phyloP scores from a whole-genome alignment of 2,797 vertebrate species.

The Prunella strophiata region DNA sequence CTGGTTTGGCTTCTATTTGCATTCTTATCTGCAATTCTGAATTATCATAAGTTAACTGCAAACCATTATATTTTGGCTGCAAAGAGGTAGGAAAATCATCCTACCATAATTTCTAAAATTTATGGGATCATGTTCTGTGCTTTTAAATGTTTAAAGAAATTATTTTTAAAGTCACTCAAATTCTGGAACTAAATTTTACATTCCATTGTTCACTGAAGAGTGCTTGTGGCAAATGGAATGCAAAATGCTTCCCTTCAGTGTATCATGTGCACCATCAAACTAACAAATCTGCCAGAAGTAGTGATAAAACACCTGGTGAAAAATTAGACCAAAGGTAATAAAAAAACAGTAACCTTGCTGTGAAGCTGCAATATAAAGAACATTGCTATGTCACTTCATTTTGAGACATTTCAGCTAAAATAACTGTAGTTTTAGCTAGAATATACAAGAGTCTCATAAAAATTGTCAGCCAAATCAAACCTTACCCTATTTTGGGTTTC shows the following conservation, averaged over 20 bases:
- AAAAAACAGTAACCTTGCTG: neutral
- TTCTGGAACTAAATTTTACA: neutral
- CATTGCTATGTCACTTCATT: neutral
- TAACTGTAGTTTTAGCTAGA: neutral
- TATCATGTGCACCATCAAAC: neutral
- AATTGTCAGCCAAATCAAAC: neutral
- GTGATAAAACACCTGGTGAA: neutral
- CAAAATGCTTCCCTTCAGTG: neutral
- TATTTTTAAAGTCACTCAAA: neutral
- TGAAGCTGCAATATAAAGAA: neutral
- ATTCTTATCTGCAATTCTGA: neutral
- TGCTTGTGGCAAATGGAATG: neutral
- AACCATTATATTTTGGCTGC: neutral
- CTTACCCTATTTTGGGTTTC: neutral
- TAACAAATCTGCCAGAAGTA: neutral
- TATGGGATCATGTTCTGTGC: neutral
- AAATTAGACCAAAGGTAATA: neutral
- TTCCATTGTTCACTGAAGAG: neutral
- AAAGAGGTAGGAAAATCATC: neutral
- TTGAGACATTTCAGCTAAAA: neutral
- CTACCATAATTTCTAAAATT: neutral
- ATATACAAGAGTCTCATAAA: neutral
- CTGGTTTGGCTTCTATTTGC: neutral
- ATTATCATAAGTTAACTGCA: neutral
- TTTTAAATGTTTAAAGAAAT: neutral